These are phyloP conservation scores for Eurystomus glaucurus DNA, from an alignment of 2,797 vertebrate genomes.

Conservation along the genomic window DNA sequence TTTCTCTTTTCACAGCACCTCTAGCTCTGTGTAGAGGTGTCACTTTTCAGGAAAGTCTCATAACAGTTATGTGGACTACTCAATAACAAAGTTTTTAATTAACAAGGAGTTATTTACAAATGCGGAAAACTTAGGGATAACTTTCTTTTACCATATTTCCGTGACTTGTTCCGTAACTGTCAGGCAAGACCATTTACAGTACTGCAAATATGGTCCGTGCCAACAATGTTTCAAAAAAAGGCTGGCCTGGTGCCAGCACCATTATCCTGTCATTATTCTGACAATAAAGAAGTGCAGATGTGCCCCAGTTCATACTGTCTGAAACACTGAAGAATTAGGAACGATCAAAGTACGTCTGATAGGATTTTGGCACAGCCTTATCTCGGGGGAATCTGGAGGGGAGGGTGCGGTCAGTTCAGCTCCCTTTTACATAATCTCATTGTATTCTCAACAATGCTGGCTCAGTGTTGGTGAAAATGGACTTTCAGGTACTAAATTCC, in stretches of 20 bases:
- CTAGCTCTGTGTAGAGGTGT: neutral
- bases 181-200: conserved; percentile 8
- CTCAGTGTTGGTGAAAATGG: neutral
- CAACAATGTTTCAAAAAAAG: conserved; percentile 9
- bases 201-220: neutral
- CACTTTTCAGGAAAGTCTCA: neutral
- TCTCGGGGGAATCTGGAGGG: neutral
- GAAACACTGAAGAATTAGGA: conserved; percentile 34
- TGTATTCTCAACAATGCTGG: conserved; percentile 43
- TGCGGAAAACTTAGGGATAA: neutral
- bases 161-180: conserved; percentile 21
- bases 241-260: conserved; percentile 24
- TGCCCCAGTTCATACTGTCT: conserved; percentile 26
- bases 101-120: conserved; percentile 8
- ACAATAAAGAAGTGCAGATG: conserved; percentile 67
- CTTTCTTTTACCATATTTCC: conserved; percentile 7
- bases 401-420: conserved; percentile 28
- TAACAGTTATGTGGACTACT: neutral
- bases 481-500: neutral
- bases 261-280: conserved; percentile 60
- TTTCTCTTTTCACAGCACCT: neutral
- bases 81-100: neutral
- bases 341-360: conserved; percentile 34
- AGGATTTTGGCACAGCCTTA: conserved; percentile 8
- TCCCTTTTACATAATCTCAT: conserved; percentile 22